Evolutionary conservation across 2,888 invertebrate species (phyloP), one percentile per base, ranked within the genome.

Genomic region (Dione juno): DNA sequence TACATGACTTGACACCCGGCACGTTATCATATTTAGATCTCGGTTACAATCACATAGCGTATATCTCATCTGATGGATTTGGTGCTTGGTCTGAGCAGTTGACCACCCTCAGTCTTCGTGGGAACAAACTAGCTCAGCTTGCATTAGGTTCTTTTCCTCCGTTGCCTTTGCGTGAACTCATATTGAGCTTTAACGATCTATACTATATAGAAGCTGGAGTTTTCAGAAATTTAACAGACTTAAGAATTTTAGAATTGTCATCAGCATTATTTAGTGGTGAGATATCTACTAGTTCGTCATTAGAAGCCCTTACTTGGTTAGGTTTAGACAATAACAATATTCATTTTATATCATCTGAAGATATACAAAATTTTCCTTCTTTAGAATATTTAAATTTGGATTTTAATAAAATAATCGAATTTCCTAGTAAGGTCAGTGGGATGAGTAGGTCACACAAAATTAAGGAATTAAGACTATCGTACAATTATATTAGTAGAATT

Each of bases 181-280:
- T 96, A 81, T 90, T 98, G 66, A 97, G 97, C 78, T 97, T 97
- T 84, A 98, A 98, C 84, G 96, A 96, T 76, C 94, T 98, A 64
- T 94, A 95, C 71, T 94, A 95, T 75, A 94, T 98, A 66, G 96
- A 96, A 78, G 93, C 94, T 0, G 94, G 95, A 75, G 95, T 96
- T 0, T 96, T 98, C 81, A 89, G 93, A 37, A 95, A 96, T 71
- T 92, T 97, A 28, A 94, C 95, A 7, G 91, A 94, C 28, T 94
- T 98, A 64, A 96, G 96, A 82, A 96, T 96, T 75, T 91, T 98
- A 16, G 97, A 97, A 84, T 91, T 97, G 37, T 97, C 97, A 45
- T 96, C 97, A 77, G 95, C 97, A 1, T 94, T 97, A 50, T 95
- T 95, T 75, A 95, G 95, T 5, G 96, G 96, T 70, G 94, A 94